A percentile compares a stretch with the other conserved stretches of the same genome.
Conservation (phyloP, 2,888 invertebrate genomes). For the Protonemura montana region DNA sequence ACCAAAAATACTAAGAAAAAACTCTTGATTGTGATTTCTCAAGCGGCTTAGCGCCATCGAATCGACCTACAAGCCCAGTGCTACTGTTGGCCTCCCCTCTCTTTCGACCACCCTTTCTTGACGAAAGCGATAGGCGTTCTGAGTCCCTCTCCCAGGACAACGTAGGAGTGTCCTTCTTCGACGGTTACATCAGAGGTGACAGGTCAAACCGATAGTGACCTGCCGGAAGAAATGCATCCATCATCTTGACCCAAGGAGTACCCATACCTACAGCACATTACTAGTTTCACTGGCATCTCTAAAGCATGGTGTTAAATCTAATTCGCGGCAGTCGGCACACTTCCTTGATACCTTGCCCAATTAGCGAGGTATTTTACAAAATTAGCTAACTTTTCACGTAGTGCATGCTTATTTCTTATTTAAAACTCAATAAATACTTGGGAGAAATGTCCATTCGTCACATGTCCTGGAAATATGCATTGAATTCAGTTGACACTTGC, state of each 20-base stretch:
- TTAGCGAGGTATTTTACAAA: neutral
- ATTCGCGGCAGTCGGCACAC: neutral
- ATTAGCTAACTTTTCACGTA: neutral
- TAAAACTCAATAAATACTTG: neutral
- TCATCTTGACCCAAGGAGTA: constrained; percentile 9
- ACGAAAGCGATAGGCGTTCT: neutral
- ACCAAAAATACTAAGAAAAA: no score
- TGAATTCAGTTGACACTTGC: no score
- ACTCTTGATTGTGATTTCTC: no score
- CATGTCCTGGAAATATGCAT: no score
- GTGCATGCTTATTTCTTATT: neutral
- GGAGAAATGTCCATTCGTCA: no score
- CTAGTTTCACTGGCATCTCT: neutral
- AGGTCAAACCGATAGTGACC: constrained; percentile 27
- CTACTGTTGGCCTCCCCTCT: neutral
- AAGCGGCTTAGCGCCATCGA: no score
- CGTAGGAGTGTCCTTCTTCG: neutral
- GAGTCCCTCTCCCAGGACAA: neutral
- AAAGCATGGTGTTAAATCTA: neutral
- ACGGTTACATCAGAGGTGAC: constrained; percentile 18
- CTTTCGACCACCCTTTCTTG: neutral
- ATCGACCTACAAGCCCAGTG: no score
- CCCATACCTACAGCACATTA: neutral
- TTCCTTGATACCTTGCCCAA: neutral
- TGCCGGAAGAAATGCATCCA: constrained; percentile 35